A percentile compares a stretch with the other conserved stretches of the same genome.
These are phyloP conservation scores for Clamator glandarius DNA, from an alignment of 2,797 vertebrate genomes.

Conservation along the genomic window DNA sequence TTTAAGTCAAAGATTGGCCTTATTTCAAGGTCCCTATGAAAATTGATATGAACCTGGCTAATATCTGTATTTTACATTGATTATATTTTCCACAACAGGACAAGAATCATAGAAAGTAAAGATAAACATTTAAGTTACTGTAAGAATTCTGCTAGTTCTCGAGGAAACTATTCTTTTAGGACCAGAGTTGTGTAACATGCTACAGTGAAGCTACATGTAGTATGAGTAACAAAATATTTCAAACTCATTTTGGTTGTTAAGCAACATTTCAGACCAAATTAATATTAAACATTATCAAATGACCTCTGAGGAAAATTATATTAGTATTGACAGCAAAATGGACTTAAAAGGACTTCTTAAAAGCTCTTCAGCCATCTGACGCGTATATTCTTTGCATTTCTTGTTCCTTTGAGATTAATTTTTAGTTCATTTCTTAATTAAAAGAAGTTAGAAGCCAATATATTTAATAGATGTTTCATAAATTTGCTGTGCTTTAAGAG, in stretches of 20 bases:
- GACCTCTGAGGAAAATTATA: background rate
- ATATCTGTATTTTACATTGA: background rate
- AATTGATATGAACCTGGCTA: background rate
- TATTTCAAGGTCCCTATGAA: background rate
- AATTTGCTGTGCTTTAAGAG: background rate
- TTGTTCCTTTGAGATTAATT: background rate
- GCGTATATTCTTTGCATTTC: background rate
- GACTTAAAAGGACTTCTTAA: background rate
- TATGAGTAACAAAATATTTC: background rate
- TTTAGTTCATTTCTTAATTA: background rate
- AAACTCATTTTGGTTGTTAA: background rate
- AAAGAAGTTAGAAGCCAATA: background rate
- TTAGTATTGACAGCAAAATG: background rate
- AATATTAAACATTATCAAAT: background rate
- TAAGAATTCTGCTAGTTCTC: background rate
- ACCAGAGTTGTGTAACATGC: background rate
- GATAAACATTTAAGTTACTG: background rate
- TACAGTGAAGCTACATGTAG: background rate
- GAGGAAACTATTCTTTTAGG: background rate
- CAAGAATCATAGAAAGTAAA: background rate
- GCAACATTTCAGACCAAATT: background rate
- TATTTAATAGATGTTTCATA: background rate
- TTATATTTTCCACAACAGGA: background rate
- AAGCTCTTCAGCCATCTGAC: background rate
- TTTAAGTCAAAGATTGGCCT: background rate